Evolutionary conservation across 2,888 invertebrate genomes (phyloP), one percentile per base, ranked within the genome.

Genomic region (Pheosia tremula): DNA sequence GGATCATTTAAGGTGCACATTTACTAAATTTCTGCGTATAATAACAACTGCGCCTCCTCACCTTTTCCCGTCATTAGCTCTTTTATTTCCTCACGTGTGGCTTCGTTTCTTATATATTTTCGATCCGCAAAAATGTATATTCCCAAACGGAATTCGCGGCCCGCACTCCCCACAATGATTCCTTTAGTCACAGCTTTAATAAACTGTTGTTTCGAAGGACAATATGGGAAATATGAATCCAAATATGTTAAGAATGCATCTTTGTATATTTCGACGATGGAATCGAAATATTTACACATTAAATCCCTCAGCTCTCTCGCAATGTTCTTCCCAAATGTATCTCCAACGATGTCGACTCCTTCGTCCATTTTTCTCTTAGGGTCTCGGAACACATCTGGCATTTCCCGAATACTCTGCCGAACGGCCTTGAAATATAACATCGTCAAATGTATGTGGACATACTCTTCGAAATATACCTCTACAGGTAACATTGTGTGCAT

Each of bases 381-480:
- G 56, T 80, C 72, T 5, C 74, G 65, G 52, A 86, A 87, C 7
- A 85, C 57, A 58, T 76, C 76, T 3, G 85, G 79, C 39, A 72
- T 71, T 9, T 81, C 71, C 64, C 79, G 77, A 3, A 80, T 62
- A 38, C 79, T 70, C 53, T 84, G 78, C 49, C 81, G 77, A 7
- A 89, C 71, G 2, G 87, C 70, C 66, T 84, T 87, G 56, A 69
- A 85, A 66, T 83, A 90, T 37, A 87, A 66, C 83, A 87, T 87
- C 0, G 78, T 86, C 13, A 86, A 67, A 68, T 89, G 85, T 56
- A 89, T 64, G 5, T 69, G 58, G 0, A 77, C 78, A 62, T 84
- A 86, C 38, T 58, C 67, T 0, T 69, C 58, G 41, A 89, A 86
- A 63, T 84, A 65, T 60, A 75, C 61, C 47, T 87, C 83, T 43